Conservation (phyloP, 2,888 invertebrate species). For the Drosophila kuntzei region DNA sequence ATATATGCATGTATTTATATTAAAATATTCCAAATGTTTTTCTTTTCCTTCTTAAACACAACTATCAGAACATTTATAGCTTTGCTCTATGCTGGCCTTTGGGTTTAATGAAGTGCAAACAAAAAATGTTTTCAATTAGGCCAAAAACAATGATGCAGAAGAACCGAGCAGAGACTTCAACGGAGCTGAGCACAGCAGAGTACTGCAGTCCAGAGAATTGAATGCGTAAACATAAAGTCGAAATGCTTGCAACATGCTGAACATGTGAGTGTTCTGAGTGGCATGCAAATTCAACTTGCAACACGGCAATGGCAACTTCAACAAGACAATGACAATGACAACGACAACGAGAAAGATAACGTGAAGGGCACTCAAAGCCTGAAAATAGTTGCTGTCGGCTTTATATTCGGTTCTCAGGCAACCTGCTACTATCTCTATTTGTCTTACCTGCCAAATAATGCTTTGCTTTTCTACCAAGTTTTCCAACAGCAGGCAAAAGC, state of each 20-base stretch:
- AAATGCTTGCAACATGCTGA: constrained; percentile 52
- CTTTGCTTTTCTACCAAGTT: constrained; percentile 17
- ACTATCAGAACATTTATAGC: constrained; percentile 27
- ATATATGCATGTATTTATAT: constrained; percentile 38
- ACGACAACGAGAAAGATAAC: constrained; percentile 29
- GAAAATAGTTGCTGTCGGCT: constrained; percentile 67
- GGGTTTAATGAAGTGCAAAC: constrained; percentile 80
- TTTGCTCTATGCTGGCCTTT: constrained; percentile 46
- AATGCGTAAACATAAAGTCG: constrained; percentile 57
- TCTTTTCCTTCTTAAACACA: constrained; percentile 14
- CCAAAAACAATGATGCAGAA: constrained; percentile 39
- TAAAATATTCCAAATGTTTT: constrained; percentile 42
- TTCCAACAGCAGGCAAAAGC: constrained; percentile 16
- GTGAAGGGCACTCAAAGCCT: constrained; percentile 72
- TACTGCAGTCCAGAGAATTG: constrained; percentile 18
- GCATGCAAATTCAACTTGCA: constrained; percentile 74
- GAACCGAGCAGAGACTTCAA: constrained; percentile 20
- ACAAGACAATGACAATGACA: constrained; percentile 9
- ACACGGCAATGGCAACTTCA: constrained; percentile 38
- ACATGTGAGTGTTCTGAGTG: constrained; percentile 67
- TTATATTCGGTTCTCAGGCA: constrained; percentile 44
- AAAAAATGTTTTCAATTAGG: constrained; percentile 78
- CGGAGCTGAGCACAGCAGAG: not conserved
- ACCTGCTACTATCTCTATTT: constrained; percentile 42
- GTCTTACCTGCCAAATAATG: constrained; percentile 62